Conservation (phyloP, 2,113 vertebrate genomes). For the Osmerus eperlanus region DNA sequence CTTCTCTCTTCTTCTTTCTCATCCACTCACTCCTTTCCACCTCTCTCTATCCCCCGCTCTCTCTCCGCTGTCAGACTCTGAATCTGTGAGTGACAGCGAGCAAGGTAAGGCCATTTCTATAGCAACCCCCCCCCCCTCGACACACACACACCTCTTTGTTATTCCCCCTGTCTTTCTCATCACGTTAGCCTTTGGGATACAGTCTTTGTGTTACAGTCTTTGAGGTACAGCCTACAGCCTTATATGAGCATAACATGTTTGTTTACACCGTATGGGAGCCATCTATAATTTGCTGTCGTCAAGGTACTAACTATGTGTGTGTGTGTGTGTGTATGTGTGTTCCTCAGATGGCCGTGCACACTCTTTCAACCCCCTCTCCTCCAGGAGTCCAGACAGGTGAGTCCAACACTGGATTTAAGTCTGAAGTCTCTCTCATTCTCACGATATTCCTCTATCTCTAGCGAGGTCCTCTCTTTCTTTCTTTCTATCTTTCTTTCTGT, state of each 20-base stretch:
- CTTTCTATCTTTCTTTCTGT: too few species aligned
- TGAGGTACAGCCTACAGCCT: too few species aligned
- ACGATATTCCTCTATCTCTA: too few species aligned
- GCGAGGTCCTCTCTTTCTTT: too few species aligned
- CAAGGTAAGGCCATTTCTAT: conserved; percentile 75
- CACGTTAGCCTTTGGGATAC: too few species aligned
- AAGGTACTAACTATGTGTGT: background rate
- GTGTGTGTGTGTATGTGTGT: background rate
- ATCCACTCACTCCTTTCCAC: conserved; percentile 26
- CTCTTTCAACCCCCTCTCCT: conserved; percentile 75
- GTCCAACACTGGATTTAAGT: conserved; percentile 2
- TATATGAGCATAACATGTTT: too few species aligned
- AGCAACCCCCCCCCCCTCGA: background rate
- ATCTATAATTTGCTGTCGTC: too few species aligned
- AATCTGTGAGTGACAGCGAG: conserved; percentile 64
- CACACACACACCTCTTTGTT: conserved; percentile 3
- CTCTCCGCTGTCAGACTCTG: conserved; percentile 69
- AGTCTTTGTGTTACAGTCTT: too few species aligned
- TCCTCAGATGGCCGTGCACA: conserved; percentile 45
- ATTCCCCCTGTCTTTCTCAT: too few species aligned
- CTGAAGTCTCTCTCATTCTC: too few species aligned
- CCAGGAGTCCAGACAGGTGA: conserved; percentile 84
- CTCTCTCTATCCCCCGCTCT: conserved; percentile 34
- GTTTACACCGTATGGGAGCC: background rate
- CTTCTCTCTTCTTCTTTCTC: conserved; percentile 41